A percentile compares a stretch with the other conserved stretches of the same genome.
Conservation (phyloP, 1,140 invertebrate species). For the Idris sp. region DNA sequence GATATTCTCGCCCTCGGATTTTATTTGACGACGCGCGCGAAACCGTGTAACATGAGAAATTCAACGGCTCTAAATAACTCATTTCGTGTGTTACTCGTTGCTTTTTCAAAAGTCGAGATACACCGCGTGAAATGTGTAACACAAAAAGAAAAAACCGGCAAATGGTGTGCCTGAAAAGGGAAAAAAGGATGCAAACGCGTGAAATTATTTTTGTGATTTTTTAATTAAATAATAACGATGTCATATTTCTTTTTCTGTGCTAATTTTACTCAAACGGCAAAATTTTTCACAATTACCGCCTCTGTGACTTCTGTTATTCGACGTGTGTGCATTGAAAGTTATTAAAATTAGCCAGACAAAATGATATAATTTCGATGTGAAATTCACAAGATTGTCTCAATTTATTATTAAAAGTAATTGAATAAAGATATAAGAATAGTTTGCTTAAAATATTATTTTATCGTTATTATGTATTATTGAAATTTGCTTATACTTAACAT, state of each 20-base stretch:
- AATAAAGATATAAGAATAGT: too few relatives aligned
- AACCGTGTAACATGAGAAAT: conserved; percentile 70
- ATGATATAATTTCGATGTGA: too few relatives aligned
- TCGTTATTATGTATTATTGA: too few relatives aligned
- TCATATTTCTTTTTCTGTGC: conserved; percentile 36
- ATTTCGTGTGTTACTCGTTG: conserved; percentile 63
- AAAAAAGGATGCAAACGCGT: conserved; percentile 3
- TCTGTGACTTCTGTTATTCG: conserved; percentile 20
- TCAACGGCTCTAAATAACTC: conserved; percentile 73
- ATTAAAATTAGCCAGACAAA: too few relatives aligned
- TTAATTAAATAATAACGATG: conserved; percentile 50
- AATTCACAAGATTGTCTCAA: too few relatives aligned
- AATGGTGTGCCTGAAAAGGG: conserved; percentile 27
- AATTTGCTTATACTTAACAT: too few relatives aligned
- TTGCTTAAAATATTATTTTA: too few relatives aligned
- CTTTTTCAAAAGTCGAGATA: conserved; percentile 52
- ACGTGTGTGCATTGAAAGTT: conserved; percentile 9
- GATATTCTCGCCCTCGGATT: conserved; percentile 77
- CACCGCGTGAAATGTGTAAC: conserved; percentile 26
- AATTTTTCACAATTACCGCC: conserved; percentile 50
- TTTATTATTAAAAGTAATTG: too few relatives aligned
- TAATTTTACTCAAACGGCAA: conserved; percentile 53
- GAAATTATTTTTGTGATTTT: conserved; percentile 53
- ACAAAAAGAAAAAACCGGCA: too few relatives aligned
- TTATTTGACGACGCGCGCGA: conserved; percentile 69